Evolutionary conservation across 2,888 invertebrate genomes (phyloP).

Genomic region (Galeopsomyia nigrocyanea): DNA sequence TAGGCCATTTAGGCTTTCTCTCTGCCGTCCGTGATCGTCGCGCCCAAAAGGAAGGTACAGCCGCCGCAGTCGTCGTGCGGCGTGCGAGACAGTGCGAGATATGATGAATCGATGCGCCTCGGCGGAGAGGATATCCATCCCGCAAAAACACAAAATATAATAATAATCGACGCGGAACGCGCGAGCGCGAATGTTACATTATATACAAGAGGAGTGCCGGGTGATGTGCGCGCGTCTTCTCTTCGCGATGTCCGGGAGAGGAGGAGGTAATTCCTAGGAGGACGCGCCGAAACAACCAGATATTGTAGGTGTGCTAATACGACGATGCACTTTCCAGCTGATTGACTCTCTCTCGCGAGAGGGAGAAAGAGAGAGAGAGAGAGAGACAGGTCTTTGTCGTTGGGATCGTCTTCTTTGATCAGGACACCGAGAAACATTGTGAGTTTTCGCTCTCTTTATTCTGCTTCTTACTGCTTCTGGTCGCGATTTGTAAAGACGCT

Average conservation of each 20-base stretch:
- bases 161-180: constrained; percentile 24
- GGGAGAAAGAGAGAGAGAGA: no score
- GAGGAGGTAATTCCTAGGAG: no score
- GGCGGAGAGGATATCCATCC: background rate
- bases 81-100: constrained; percentile 10
- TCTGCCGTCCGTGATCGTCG: no score
- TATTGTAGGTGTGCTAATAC: constrained; percentile 8
- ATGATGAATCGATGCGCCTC: constrained; percentile 44
- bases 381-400: no score
- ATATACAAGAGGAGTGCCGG: background rate
- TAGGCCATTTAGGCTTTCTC: no score
- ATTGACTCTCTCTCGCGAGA: constrained; percentile 17
- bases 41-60: no score
- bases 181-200: background rate
- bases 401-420: background rate
- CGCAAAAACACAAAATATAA: constrained; percentile 26
- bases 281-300: background rate
- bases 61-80: background rate
- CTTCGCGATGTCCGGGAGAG: background rate
- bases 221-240: background rate
- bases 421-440: background rate
- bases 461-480: no score
- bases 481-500: no score
- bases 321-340: constrained; percentile 39
- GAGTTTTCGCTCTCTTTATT: background rate